Evolutionary conservation across 2,113 vertebrate genomes (phyloP).

Genomic region (Globicephala melas): DNA sequence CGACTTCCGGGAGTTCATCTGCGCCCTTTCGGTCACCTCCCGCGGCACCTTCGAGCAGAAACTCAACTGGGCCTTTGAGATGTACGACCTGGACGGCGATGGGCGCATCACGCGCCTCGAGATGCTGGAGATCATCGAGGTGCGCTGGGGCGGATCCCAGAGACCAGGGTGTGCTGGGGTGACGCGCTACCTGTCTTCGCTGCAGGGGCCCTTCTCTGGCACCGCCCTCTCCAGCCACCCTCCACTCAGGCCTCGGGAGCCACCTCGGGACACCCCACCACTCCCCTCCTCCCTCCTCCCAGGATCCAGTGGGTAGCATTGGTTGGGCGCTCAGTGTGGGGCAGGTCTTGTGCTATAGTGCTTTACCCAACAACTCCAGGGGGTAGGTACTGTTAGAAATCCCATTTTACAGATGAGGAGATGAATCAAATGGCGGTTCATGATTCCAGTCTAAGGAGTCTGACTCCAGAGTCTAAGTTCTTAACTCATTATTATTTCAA

Average conservation of each 20-base stretch:
- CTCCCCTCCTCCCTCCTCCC: neutral
- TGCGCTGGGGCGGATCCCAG: slow-evolving; percentile 12
- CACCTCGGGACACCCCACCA: neutral
- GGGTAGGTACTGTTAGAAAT: neutral
- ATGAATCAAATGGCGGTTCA: neutral
- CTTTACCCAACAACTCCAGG: neutral
- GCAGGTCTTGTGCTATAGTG: neutral
- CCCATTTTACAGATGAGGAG: neutral
- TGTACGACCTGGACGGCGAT: slow-evolving; percentile 97
- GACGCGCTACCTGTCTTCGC: too few relatives aligned
- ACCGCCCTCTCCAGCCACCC: neutral
- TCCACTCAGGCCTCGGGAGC: neutral
- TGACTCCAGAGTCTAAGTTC: neutral
- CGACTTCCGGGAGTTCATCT: slow-evolving; percentile 99
- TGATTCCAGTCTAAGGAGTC: neutral
- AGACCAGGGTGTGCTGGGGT: neutral
- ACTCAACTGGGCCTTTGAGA: slow-evolving; percentile 99
- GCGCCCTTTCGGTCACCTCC: slow-evolving; percentile 96
- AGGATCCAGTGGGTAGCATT: neutral
- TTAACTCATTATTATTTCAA: neutral
- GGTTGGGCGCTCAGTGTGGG: neutral
- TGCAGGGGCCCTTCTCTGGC: neutral
- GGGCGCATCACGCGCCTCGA: slow-evolving; percentile 97
- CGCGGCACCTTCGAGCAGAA: slow-evolving; percentile 98
- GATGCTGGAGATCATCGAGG: slow-evolving; percentile 97